Evolutionary conservation across 1,140 invertebrate species (phyloP), one percentile per base, ranked within the genome.

Genomic region (Agraylea sexmaculata): DNA sequence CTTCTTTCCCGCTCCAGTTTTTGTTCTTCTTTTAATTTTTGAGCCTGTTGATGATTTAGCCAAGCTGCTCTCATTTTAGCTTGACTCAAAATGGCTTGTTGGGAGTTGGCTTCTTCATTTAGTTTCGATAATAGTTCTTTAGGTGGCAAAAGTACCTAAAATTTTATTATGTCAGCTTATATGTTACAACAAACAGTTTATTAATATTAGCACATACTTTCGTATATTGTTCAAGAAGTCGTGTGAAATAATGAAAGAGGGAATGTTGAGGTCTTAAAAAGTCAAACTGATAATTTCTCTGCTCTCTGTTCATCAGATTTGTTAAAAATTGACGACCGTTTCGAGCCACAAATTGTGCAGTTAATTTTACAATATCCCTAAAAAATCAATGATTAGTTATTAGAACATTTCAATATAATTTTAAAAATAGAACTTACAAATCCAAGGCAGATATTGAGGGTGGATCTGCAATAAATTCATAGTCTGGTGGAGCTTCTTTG

Each of bases 371-470:
- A 47, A 98, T 89, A 62, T 99, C 95, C 45, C 87, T 91, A 53
- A 43, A 74, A 72, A 48, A 44, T 25, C 37, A 51, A 47, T 37
- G 5, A 18, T 31, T 11, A 15, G 15, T 18, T 8, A 15, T 3
- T 34, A 36, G 11, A 39, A 41, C n/a, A 2, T 37, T 25, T 37
- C 12, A 13, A 37, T 13, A 18, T 13, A 19, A 35, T 27, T 18
- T 39, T 21, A 11, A 30, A 47, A 42, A 37, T 32, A 29, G 47
- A 33, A 72, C 77, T 71, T 71, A 90, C 75, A 99, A 70, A 68
- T 99, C 95, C 45, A 95, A 71, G 15, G 93, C 92, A n/a, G 94
- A 98, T 45, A 99, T 98, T 0, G 94, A 97, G 1, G 94, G 92
- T 4, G 95, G 94, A 68, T 99, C 95, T 18, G 90, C 90, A 28